Percentiles rank a stretch among this genome's conserved stretches.
phyloP scores from a whole-genome alignment of 2,113 vertebrate genomes.

The Craseonycteris thonglongyai region DNA sequence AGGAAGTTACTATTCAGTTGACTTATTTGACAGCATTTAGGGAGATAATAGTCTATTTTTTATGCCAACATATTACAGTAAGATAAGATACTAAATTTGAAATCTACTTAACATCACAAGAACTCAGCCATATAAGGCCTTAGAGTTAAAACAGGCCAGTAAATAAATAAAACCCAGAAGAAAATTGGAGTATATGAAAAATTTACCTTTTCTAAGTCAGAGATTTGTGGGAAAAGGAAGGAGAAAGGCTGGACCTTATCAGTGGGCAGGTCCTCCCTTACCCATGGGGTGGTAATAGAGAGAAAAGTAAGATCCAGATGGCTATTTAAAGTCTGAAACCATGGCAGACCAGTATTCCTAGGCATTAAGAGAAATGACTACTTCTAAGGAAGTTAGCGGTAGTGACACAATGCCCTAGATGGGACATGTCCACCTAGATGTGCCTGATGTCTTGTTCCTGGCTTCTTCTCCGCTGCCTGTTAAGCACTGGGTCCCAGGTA shows the following conservation, averaged over 20 bases:
- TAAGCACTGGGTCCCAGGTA: rapidly evolving
- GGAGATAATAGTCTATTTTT: background rate
- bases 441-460: background rate
- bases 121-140: background rate
- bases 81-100: background rate
- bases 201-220: background rate
- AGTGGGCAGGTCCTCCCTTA: rapidly evolving
- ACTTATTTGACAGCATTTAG: background rate
- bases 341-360: background rate
- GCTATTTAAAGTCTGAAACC: background rate
- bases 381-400: background rate
- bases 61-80: background rate
- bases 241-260: background rate
- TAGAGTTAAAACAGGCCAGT: background rate
- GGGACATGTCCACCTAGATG: background rate
- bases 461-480: background rate
- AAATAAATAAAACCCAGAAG: background rate
- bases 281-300: background rate
- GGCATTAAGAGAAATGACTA: background rate
- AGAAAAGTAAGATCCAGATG: background rate
- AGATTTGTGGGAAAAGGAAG: background rate
- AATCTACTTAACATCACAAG: background rate
- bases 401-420: rapidly evolving
- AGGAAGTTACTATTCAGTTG: background rate
- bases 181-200: background rate